Evolutionary conservation across 2,797 vertebrate species (phyloP).

Genomic region (Microctenopoma stevenorrisi): DNA sequence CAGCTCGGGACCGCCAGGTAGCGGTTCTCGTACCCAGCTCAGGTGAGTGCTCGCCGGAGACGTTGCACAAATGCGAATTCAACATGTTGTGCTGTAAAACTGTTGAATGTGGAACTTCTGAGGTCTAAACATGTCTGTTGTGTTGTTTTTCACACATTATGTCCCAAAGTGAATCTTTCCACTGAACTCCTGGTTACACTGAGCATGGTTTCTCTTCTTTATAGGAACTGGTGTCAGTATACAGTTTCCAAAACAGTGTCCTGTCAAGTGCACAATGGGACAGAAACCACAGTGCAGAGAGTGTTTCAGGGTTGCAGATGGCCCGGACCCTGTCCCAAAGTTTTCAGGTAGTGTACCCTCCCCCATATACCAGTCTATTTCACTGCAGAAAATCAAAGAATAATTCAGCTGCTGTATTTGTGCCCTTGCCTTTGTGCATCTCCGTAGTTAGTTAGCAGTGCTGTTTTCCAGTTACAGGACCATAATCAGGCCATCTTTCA

Average conservation of each 20-base stretch:
- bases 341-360: conserved; percentile 88
- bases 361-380: background rate
- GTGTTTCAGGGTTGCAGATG: conserved; percentile 95
- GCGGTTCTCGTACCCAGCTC: conserved; percentile 63
- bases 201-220: background rate
- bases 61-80: background rate
- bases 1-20: conserved; percentile 69
- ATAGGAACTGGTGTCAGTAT: conserved; percentile 96
- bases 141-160: background rate
- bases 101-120: background rate
- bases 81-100: background rate
- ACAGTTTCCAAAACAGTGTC: conserved; percentile 91
- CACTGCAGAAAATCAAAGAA: background rate
- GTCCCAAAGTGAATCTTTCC: background rate
- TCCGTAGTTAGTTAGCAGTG: background rate
- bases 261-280: conserved; percentile 96
- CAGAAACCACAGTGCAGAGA: conserved; percentile 91
- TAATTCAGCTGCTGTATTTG: background rate
- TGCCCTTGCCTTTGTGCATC: background rate
- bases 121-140: background rate
- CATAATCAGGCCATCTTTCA: conserved; percentile 91
- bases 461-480: conserved; percentile 92
- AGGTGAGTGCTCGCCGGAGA: conserved; percentile 68
- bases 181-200: too few relatives aligned
- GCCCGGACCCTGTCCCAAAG: conserved; percentile 93